phyloP scores from a whole-genome alignment of 2,797 vertebrate genomes.

The Loris lydekkerianus region DNA sequence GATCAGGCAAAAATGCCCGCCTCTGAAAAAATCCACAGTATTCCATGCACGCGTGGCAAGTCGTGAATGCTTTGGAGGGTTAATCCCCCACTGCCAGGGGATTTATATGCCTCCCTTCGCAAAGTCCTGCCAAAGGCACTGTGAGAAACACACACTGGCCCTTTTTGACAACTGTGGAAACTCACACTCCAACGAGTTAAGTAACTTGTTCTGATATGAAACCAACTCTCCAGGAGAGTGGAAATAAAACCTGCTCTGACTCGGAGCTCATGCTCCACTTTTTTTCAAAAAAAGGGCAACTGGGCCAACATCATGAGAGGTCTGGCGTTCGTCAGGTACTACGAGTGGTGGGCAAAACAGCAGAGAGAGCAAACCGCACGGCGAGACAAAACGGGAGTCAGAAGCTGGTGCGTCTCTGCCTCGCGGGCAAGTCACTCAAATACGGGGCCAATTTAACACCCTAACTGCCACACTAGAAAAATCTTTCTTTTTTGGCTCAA shows the following conservation, averaged over 20 bases:
- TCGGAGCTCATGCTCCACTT: background rate
- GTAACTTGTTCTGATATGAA: background rate
- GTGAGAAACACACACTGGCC: background rate
- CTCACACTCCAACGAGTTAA: background rate
- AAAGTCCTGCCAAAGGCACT: background rate
- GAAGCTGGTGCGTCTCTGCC: background rate
- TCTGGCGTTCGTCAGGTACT: rapidly evolving
- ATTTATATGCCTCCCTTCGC: background rate
- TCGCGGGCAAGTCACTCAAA: background rate
- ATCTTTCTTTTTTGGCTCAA: too few relatives aligned
- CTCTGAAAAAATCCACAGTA: background rate
- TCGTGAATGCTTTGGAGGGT: background rate
- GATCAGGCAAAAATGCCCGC: background rate
- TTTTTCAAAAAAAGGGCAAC: background rate
- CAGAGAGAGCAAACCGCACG: background rate
- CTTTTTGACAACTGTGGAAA: background rate
- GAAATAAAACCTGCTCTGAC: background rate
- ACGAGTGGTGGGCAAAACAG: background rate
- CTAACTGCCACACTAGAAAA: too few relatives aligned
- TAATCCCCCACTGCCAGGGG: too few relatives aligned
- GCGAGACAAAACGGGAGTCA: background rate
- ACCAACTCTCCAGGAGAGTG: background rate
- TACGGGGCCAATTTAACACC: background rate
- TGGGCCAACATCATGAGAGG: background rate
- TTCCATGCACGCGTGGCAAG: rapidly evolving